Base-by-base conservation (phyloP, 1,140 invertebrate species). In the Megalonaias nervosa region DNA sequence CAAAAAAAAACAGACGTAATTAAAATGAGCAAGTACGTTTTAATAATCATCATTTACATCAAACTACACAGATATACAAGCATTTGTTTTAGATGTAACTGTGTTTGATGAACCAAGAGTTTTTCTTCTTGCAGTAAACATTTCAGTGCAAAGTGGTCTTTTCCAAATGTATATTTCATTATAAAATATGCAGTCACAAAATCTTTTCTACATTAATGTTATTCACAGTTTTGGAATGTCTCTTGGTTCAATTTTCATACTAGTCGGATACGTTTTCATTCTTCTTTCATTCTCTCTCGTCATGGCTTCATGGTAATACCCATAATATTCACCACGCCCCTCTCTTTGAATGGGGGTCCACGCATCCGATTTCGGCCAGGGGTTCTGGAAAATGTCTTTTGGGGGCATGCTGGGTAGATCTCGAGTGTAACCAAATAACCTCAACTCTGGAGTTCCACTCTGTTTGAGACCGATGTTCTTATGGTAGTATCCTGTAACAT, bases 231-330 rank as follows among this genome's bases (percentile, higher is more conserved):
- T 83, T 12, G 84, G 84, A 48, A 85, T 71, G 66, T 87, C 84
- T 60, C 75, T 73, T 13, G 85, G 73, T 67, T 87, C 84, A 21
- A 87, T 75, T 21, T 77, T 67, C 80, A 75, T 73, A 38, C 79
- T 84, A 31, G 72, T 72, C 15, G 85, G 85, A 60, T 81, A 73
- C 65, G 84, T 80, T 31, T 74, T 80, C 61, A 76, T 79, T 58
- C 85, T 77, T n/a, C 81, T 65, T 56, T 82, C 77, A 19, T 80
- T 82, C 71, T 85, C 85, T 12, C 62, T 77, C 23, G 85, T 83
- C 16, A 87, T 82, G 16, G 83, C 81, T 67, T 88, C 85, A 58
- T 88, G 86, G 70, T 88, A 88, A 70, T 87, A 88, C 15, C 87
- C 87, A 71, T 89, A 89, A 72, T 89, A 89, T 26, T 86, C 84